Conservation (phyloP, 1,140 invertebrate genomes). For the Drepana arcuata region DNA sequence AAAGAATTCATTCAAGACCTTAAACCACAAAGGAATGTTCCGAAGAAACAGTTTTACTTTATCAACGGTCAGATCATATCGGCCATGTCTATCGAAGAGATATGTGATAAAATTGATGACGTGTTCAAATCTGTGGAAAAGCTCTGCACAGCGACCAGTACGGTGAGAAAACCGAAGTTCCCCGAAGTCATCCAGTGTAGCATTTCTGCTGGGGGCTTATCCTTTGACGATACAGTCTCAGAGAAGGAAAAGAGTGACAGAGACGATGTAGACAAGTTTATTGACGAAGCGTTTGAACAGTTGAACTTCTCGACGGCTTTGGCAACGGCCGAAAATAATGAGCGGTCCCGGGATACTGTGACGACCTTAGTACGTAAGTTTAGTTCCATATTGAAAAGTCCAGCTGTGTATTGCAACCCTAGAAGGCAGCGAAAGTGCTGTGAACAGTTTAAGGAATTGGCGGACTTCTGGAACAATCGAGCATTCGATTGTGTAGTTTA, state of each 20-base stretch:
- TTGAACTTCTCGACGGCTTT: conserved; percentile 26
- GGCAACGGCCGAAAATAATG: conserved; percentile 20
- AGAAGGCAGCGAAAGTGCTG: conserved; percentile 32
- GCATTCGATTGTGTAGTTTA: conserved; percentile 23
- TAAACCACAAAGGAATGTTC: conserved; percentile 4
- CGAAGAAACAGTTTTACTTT: conserved; percentile 24
- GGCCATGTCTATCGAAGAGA: conserved; percentile 45
- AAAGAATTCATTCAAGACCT: conserved; percentile 38
- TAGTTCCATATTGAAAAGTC: conserved; percentile 32
- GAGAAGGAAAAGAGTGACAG: conserved; percentile 15
- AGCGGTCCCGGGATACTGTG: conserved; percentile 36
- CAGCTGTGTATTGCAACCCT: conserved; percentile 26
- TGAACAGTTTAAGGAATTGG: conserved; percentile 43
- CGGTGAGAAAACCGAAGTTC: conserved; percentile 19
- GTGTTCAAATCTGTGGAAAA: conserved; percentile 55
- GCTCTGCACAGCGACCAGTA: conserved; percentile 32
- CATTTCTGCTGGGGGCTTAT: conserved; percentile 36
- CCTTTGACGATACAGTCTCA: conserved; percentile 43
- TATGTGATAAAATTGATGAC: conserved; percentile 49
- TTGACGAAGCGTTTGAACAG: conserved; percentile 47
- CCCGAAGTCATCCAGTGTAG: conserved; percentile 44
- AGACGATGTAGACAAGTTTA: conserved; percentile 36
- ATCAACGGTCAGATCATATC: conserved; percentile 44
- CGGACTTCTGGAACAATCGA: conserved; percentile 48
- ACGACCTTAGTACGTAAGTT: conserved; percentile 49